Evolutionary conservation across 2,113 vertebrate genomes (phyloP), one percentile per base, ranked within the genome.

Genomic region (Syngnathus scovelli): DNA sequence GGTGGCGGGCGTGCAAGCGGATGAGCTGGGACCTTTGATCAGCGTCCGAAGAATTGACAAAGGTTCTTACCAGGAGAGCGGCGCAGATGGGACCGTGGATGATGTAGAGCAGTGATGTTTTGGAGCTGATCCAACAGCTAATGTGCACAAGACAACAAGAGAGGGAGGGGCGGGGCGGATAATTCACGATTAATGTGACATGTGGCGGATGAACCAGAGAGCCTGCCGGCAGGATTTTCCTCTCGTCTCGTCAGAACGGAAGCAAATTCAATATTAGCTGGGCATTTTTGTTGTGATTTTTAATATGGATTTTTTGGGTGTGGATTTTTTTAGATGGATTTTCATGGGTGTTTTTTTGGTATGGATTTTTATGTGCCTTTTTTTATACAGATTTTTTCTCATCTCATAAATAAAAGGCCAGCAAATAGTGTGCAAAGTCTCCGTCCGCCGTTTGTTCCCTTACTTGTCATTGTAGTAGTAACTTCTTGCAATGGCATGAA

Each of bases 381-480:
- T 33, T 3, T 33, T 33, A 27, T 33, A 33, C 27, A 33, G 27
- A 33, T 33, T 33, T 33, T 33, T 33, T 33, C 3, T 33, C 27
- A 33, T 33, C 27, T 3, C 3, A 33, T 33, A 33, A 33, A 33
- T 33, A 33, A 33, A 33, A 33, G 27, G 27, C 27, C 3, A 33
- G 27, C 27, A 3, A 33, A 33, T 33, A 33, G 27, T 3, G 27
- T 27, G 27, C 41, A 12, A 43, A 43, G 41, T 11, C 12, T 46
- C 7, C 10, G 27, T 33, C 27, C 27, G 27, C 27, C 27, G 27
- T 33, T 33, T 33, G 27, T 33, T 12, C 33, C 33, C 94, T 91
- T 92, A 99, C 97, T 98, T 98, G 88, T 98, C 97, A 43, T 99
- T 93, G 75, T 94, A 98, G 90, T 99, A 99, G 56, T 98, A 90